Evolutionary conservation across 92 coral and sea anemone species (phyloP), one percentile per base, ranked within the genome.

Genomic region (Bergia puertoricense): DNA sequence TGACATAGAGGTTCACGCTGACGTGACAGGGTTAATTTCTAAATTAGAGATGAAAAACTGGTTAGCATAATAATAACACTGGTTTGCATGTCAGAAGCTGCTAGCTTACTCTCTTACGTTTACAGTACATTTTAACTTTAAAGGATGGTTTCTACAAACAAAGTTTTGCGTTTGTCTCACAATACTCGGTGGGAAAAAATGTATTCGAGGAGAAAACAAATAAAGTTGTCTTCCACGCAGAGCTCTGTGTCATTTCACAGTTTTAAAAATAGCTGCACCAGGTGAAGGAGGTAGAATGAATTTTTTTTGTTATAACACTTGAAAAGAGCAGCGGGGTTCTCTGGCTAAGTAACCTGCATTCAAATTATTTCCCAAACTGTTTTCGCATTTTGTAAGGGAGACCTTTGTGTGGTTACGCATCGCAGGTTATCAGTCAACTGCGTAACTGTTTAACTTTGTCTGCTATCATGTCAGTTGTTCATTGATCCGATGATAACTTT

Each of bases 281-380:
- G 77, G 65, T 83, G 76, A 43, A 67, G 43, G 76, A n/a, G 50
- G 23, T 10, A 44, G 59, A 83, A 66, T 22, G 22, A 66, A 2
- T 22, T 84, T 46, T 30, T 46, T 46, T 84, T 84, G 65, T 71
- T 37, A 5, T 23, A 5, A 15, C 11, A 44, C 30, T 68, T 84
- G 48, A 84, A 84, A n/a, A 68, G 78, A 54, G 36, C 66, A 71
- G 68, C 59, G 46, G 79, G 87, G 54, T 7, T 5, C 77, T 14
- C 8, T 10, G 43, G 44, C 54, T 38, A 22, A 43, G 44, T 71
- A 30, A 46, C 45, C 9, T 71, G 43, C 51, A 23, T 69, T 36
- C 11, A 30, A 22, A 45, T 45, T 71, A 44, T 46, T 69, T 45
- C 30, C 45, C 23, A 42, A 80, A 36, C 16, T 54, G 77, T 69